A percentile compares a stretch with the other conserved stretches of the same genome.
These are phyloP conservation scores for Magallana gigas DNA, from an alignment of 1,140 invertebrate species.

Conservation along the genomic window DNA sequence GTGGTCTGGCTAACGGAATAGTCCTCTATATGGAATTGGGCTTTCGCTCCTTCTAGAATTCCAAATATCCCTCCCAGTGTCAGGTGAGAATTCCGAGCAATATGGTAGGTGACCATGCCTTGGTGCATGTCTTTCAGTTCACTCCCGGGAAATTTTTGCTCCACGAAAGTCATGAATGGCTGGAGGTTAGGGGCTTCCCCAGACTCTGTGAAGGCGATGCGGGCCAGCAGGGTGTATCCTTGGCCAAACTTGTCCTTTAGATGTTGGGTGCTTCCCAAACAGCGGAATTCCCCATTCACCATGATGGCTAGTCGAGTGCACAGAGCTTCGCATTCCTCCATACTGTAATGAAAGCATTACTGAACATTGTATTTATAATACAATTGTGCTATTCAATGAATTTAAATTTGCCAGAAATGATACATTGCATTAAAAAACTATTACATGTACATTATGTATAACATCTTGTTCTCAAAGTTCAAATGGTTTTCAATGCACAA, in stretches of 20 bases:
- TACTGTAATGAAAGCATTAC: conserved; percentile 67
- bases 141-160: conserved; percentile 69
- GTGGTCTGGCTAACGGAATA: conserved; percentile 89
- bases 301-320: conserved; percentile 81
- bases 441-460: neutral
- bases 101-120: conserved; percentile 82
- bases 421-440: neutral
- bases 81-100: conserved; percentile 76
- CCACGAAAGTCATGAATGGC: conserved; percentile 70
- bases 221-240: conserved; percentile 78
- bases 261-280: conserved; percentile 80
- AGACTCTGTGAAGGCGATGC: conserved; percentile 64
- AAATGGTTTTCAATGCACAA: neutral
- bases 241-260: conserved; percentile 79
- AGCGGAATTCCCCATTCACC: conserved; percentile 80
- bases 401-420: neutral
- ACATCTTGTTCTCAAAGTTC: neutral
- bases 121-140: conserved; percentile 86
- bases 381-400: neutral
- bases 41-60: conserved; percentile 81
- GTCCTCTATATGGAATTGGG: conserved; percentile 84
- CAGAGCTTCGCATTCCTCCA: conserved; percentile 82
- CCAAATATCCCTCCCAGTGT: conserved; percentile 84
- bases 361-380: neutral
- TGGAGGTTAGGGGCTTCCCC: conserved; percentile 58